phyloP scores from a whole-genome alignment of 2,113 vertebrate genomes.

The Bucco capensis region DNA sequence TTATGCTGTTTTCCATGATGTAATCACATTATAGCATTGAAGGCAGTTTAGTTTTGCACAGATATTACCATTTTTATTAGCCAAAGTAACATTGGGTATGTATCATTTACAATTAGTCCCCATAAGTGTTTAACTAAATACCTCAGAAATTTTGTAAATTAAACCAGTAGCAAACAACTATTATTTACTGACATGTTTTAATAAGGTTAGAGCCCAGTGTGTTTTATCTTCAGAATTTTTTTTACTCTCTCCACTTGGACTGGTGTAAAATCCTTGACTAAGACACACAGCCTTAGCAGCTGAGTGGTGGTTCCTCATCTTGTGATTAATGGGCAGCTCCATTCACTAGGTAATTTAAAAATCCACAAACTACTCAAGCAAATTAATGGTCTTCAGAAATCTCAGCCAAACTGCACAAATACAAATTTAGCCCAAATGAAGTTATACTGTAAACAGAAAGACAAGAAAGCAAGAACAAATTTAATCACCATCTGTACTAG shows the following conservation, averaged over 20 bases:
- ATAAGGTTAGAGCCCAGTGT: conserved; percentile 36
- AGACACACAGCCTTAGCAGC: background rate
- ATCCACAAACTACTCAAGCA: background rate
- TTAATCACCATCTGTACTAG: background rate
- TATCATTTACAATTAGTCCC: conserved; percentile 8
- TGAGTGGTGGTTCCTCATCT: background rate
- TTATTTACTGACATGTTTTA: conserved; percentile 47
- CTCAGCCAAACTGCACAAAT: background rate
- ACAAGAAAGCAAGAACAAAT: background rate
- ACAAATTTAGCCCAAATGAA: background rate
- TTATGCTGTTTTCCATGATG: background rate
- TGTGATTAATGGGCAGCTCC: conserved; percentile 31
- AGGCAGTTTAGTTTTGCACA: background rate
- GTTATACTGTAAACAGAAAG: background rate
- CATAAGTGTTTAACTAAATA: background rate
- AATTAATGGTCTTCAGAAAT: background rate
- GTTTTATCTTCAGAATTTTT: conserved; percentile 32
- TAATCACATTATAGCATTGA: background rate
- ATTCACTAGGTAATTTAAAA: background rate
- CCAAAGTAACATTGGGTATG: background rate
- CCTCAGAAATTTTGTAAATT: conserved; percentile 13
- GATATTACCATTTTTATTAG: conserved; percentile 38
- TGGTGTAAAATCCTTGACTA: conserved; percentile 24
- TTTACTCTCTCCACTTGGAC: background rate
- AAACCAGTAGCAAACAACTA: conserved; percentile 15